phyloP scores from a whole-genome alignment of 2,797 vertebrate species.

The Sebastes paucispinis region DNA sequence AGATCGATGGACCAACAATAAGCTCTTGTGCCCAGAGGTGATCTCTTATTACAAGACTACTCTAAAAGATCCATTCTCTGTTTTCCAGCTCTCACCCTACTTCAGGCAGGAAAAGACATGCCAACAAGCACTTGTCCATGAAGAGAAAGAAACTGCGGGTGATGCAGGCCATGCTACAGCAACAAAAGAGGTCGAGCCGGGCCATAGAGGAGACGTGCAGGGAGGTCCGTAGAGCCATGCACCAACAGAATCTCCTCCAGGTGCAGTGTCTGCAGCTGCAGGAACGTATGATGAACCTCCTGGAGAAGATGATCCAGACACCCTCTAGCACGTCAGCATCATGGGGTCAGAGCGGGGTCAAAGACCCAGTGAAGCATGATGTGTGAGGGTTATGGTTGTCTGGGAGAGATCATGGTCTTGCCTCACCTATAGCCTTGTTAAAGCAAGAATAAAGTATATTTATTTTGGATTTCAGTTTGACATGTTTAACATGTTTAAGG shows the following conservation, averaged over 20 bases:
- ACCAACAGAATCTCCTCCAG: conserved; percentile 96
- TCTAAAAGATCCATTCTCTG: neutral
- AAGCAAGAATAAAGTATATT: conserved; percentile 24
- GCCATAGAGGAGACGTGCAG: conserved; percentile 95
- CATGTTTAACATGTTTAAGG: neutral
- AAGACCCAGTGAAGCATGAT: conserved; percentile 71
- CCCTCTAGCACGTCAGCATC: conserved; percentile 38
- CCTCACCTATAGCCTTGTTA: conserved; percentile 17
- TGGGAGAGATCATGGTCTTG: neutral
- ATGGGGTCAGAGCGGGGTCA: conserved; percentile 56
- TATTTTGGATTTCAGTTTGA: conserved; percentile 31
- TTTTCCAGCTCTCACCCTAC: conserved; percentile 77
- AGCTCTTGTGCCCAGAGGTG: neutral
- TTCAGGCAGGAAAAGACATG: conserved; percentile 84
- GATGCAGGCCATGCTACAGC: conserved; percentile 94
- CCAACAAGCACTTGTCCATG: conserved; percentile 73
- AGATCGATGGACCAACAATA: neutral
- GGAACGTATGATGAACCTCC: conserved; percentile 97
- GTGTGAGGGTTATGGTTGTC: neutral
- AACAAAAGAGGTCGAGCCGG: conserved; percentile 89
- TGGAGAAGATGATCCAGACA: conserved; percentile 92
- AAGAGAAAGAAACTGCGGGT: conserved; percentile 92
- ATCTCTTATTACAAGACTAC: neutral
- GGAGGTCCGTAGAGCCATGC: conserved; percentile 92
- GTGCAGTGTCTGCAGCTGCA: conserved; percentile 97